These are phyloP conservation scores for Macrochelys suwanniensis DNA, from an alignment of 2,797 vertebrate genomes.

Conservation along the genomic window DNA sequence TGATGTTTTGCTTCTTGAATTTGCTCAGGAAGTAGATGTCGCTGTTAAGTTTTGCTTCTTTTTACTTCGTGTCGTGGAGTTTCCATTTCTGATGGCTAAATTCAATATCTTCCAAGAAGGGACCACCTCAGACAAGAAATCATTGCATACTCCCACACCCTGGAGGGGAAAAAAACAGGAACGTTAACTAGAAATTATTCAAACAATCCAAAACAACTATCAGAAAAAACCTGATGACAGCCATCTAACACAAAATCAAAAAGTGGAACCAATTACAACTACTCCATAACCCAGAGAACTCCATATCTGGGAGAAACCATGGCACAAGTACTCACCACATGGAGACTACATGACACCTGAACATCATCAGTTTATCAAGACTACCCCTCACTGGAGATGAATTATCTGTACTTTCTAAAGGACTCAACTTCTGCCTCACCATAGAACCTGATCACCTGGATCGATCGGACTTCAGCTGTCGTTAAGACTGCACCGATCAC, in stretches of 20 bases:
- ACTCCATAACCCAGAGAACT: background rate
- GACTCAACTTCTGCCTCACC: background rate
- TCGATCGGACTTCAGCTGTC: no score
- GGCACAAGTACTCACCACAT: background rate
- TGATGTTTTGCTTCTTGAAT: background rate
- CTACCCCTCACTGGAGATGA: background rate
- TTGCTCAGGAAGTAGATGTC: background rate
- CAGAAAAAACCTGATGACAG: background rate
- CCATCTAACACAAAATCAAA: background rate
- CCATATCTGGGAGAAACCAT: background rate
- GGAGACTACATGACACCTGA: background rate
- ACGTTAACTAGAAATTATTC: background rate
- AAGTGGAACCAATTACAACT: background rate
- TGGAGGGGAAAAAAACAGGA: background rate
- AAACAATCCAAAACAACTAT: background rate
- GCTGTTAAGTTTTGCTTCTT: background rate
- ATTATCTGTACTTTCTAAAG: background rate
- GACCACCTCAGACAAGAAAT: background rate
- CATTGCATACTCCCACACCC: background rate
- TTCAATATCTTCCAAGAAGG: background rate
- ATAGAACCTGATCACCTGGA: background rate
- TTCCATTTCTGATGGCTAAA: background rate
- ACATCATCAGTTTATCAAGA: background rate
- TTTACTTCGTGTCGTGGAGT: background rate
- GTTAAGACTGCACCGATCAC: no score